These are phyloP conservation scores for Drosophila varians DNA, from an alignment of 1,140 invertebrate genomes.

Conservation along the genomic window DNA sequence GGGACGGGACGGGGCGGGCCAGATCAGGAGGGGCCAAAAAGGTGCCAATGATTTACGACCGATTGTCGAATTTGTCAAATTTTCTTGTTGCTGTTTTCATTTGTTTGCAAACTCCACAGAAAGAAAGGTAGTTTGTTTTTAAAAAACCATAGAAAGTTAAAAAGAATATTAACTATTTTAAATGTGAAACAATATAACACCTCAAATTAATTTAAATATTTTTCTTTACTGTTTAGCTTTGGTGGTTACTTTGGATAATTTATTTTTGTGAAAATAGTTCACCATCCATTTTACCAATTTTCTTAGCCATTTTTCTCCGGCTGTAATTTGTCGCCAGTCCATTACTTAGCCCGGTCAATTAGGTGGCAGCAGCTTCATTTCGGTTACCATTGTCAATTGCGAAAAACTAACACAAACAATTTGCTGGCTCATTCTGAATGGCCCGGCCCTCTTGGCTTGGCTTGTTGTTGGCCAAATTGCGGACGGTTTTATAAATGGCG, in stretches of 20 bases:
- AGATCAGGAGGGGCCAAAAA: constrained; percentile 21
- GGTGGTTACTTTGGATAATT: background rate
- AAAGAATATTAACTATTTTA: too few relatives aligned
- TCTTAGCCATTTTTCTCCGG: background rate
- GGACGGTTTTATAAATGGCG: constrained; percentile 66
- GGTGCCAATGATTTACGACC: constrained; percentile 68
- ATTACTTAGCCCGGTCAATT: constrained; percentile 64
- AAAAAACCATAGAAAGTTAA: background rate
- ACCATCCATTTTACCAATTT: background rate
- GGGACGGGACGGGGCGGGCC: constrained; percentile 1
- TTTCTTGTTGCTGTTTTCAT: constrained; percentile 39
- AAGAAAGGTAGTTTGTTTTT: background rate
- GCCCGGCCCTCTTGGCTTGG: background rate
- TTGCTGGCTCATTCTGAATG: constrained; percentile 61
- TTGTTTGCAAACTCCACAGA: constrained; percentile 1
- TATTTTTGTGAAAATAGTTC: background rate
- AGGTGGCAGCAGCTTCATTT: constrained; percentile 45
- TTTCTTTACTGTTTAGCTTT: background rate
- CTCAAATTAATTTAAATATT: background rate
- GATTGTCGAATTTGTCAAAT: constrained; percentile 78
- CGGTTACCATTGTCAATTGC: constrained; percentile 54
- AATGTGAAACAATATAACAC: too few relatives aligned
- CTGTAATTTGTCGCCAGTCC: constrained; percentile 42
- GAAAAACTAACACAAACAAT: constrained; percentile 57
- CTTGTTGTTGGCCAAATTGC: constrained; percentile 34